Evolutionary conservation across 1,140 invertebrate genomes (phyloP).

Genomic region (Caenorhabditis latens): DNA sequence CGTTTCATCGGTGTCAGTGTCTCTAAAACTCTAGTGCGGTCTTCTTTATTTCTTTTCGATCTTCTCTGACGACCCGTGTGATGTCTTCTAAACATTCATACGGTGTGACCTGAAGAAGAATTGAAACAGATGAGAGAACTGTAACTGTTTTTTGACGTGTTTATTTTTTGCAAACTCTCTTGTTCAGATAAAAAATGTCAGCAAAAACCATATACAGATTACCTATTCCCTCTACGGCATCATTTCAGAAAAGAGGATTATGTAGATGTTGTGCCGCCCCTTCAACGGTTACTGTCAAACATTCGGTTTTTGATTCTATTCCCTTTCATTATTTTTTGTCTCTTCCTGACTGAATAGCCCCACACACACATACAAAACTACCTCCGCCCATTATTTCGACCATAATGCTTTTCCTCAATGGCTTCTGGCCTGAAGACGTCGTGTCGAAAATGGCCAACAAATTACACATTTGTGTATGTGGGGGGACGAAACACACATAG

Average conservation of each 20-base stretch:
- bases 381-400: slow-evolving; percentile 40
- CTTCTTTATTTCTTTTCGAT: background rate
- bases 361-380: background rate
- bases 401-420: slow-evolving; percentile 50
- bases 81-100: background rate
- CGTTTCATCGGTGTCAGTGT: background rate
- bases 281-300: background rate
- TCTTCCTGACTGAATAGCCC: background rate
- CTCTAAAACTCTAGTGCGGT: background rate
- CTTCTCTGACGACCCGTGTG: background rate
- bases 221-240: background rate
- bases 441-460: slow-evolving; percentile 50
- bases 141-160: slow-evolving; percentile 4
- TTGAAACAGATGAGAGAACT: background rate
- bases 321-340: slow-evolving; percentile 21
- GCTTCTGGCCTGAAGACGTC: slow-evolving; percentile 54
- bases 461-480: slow-evolving; percentile 27
- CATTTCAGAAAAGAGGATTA: slow-evolving; percentile 44
- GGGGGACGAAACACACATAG: slow-evolving; percentile 20
- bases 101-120: background rate
- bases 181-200: background rate
- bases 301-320: slow-evolving; percentile 36
- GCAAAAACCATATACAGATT: slow-evolving; percentile 27
- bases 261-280: slow-evolving; percentile 11
- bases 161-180: background rate